Conservation (phyloP, 2,113 vertebrate genomes). For the Drymodes brunneopygia region DNA sequence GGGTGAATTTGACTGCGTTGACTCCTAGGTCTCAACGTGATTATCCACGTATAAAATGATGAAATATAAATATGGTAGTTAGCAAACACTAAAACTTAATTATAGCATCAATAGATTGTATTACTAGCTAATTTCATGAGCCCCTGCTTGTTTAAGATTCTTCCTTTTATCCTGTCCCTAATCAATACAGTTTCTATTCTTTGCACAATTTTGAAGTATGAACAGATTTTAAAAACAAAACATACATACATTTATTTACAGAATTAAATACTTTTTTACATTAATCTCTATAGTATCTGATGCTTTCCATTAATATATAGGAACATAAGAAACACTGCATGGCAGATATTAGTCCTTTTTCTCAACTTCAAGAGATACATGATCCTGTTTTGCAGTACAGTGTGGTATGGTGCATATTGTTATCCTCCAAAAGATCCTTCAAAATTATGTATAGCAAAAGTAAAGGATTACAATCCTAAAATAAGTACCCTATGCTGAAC, state of each 20-base stretch:
- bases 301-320: background rate
- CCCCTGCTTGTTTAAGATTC: background rate
- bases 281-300: background rate
- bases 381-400: background rate
- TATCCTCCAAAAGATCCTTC: background rate
- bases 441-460: background rate
- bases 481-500: background rate
- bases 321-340: background rate
- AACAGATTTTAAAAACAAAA: background rate
- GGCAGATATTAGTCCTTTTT: background rate
- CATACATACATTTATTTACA: background rate
- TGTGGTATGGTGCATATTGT: background rate
- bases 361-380: background rate
- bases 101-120: background rate
- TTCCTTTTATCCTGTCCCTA: background rate
- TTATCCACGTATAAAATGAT: background rate
- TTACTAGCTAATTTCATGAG: background rate
- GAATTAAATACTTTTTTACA: background rate
- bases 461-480: background rate
- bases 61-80: background rate
- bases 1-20: background rate
- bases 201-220: background rate
- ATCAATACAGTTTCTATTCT: background rate
- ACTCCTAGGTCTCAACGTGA: background rate
- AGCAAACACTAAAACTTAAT: background rate